These are phyloP conservation scores for Sarcophaga carnaria DNA, from an alignment of 2,888 invertebrate species.

Conservation along the genomic window DNA sequence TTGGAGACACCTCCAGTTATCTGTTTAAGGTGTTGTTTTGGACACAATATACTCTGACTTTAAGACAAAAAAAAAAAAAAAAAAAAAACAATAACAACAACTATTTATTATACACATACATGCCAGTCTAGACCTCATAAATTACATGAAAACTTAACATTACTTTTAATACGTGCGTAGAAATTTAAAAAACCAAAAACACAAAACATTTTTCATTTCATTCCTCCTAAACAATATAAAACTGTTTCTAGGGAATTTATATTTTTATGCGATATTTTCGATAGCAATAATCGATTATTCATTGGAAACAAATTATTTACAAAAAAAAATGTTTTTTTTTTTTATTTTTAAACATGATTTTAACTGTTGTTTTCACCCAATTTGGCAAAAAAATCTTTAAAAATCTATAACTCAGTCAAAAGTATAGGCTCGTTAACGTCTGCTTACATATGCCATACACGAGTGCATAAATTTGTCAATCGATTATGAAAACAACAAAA, in stretches of 20 bases:
- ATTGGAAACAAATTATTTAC: too few species aligned
- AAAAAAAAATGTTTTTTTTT: too few species aligned
- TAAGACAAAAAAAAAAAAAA: neutral
- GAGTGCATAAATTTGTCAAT: neutral
- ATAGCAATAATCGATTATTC: too few species aligned
- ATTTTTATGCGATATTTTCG: too few species aligned
- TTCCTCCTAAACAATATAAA: too few species aligned
- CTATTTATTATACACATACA: slow-evolving; percentile 2
- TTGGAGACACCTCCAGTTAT: slow-evolving; percentile 31
- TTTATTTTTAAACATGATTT: slow-evolving; percentile 17
- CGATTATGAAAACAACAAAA: neutral
- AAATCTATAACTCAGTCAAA: neutral
- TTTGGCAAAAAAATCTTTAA: neutral
- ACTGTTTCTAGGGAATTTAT: too few species aligned
- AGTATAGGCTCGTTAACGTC: too few species aligned
- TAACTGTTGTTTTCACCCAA: slow-evolving; percentile 47
- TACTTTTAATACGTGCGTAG: slow-evolving; percentile 58
- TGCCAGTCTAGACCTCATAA: slow-evolving; percentile 68
- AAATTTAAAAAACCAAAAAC: slow-evolving; percentile 27
- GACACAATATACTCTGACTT: slow-evolving; percentile 1
- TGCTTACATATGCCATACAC: neutral
- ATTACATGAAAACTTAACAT: slow-evolving; percentile 65
- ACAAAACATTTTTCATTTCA: neutral
- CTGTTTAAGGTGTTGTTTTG: slow-evolving; percentile 52
- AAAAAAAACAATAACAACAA: too few species aligned